Base-by-base conservation (phyloP, 1,140 invertebrate genomes). In the Ganaspis sp. region DNA sequence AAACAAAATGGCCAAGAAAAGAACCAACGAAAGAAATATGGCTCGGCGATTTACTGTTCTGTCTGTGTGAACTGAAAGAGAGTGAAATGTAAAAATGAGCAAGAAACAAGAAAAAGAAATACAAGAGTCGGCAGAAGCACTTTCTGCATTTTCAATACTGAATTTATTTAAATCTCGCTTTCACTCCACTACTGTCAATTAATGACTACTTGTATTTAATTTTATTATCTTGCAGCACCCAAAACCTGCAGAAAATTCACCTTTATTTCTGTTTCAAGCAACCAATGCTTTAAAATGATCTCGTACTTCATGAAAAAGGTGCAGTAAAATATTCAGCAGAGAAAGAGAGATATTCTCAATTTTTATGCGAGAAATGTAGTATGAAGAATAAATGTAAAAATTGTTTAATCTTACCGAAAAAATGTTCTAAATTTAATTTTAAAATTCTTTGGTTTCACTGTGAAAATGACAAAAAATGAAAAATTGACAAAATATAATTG, bases 41-140 rank as follows among this genome's bases (percentile, higher is more conserved):
- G 58, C 58, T 64, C 58, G 58, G n/a, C 12, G 58, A 64, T 64
- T 64, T 29, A 64, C 26, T 64, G 58, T 29, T 64, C 26, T n/a
- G 58, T 64, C 58, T 64, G 1, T 64, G 58, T 29, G 23, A 64
- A n/a, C 23, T 29, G 12, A 64, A 64, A 26, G 23, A n/a, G 58
- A 34, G 58, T 29, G 23, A 64, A 29, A 64, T 29, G 58, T 64
- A 64, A 29, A 34, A 64, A 26, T 26, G 23, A 64, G 26, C 15
- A n/a, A 26, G 26, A 64, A 29, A 64, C 4, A 3, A 34, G 23
- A 26, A 29, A n/a, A 29, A 29, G 26, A 1, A 26, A 29, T 11
- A 64, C 4, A 64, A 5, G n/a, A 64, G 58, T 64, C 23, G 12
- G 21, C 15, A 34, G n/a, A 64, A 64, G 26, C 23, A n/a, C 23